These are phyloP conservation scores for Tetragonisca angustula DNA, from an alignment of 2,888 invertebrate species.

Conservation along the genomic window DNA sequence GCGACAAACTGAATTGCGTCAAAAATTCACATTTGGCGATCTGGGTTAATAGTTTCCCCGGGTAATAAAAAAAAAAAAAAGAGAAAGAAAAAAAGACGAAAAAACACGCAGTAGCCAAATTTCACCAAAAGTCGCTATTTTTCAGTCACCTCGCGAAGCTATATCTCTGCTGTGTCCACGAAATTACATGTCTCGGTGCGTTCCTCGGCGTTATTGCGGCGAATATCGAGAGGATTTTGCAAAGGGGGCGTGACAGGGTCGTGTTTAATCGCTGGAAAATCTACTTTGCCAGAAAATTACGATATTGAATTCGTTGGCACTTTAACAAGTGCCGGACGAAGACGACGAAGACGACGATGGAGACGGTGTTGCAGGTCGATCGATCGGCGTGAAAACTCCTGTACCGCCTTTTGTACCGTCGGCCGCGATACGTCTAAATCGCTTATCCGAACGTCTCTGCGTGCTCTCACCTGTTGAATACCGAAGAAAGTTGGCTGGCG, in stretches of 20 bases:
- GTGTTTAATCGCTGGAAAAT: constrained; percentile 61
- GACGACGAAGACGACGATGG: too few species aligned
- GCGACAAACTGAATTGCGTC: too few species aligned
- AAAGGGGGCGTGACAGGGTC: neutral
- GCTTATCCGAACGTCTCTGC: constrained; percentile 59
- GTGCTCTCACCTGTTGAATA: constrained; percentile 67
- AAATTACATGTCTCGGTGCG: constrained; percentile 28
- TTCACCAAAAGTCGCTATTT: too few species aligned
- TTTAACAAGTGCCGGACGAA: constrained; percentile 50
- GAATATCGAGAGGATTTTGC: constrained; percentile 49
- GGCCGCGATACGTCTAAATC: constrained; percentile 62
- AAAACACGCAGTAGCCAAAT: neutral
- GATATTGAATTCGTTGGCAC: constrained; percentile 64
- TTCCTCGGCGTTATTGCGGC: constrained; percentile 36
- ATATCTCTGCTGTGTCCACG: too few species aligned
- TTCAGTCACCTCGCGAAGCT: too few species aligned
- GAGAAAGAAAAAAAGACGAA: too few species aligned
- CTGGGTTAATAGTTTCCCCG: too few species aligned
- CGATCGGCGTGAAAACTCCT: constrained; percentile 50
- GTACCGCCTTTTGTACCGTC: constrained; percentile 54
- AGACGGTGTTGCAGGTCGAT: neutral
- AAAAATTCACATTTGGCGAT: too few species aligned
- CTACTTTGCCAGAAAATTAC: constrained; percentile 62
- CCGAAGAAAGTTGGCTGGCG: constrained; percentile 54
- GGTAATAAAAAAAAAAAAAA: neutral